phyloP scores from a whole-genome alignment of 2,888 invertebrate species.

The Eumerus sabulonum region DNA sequence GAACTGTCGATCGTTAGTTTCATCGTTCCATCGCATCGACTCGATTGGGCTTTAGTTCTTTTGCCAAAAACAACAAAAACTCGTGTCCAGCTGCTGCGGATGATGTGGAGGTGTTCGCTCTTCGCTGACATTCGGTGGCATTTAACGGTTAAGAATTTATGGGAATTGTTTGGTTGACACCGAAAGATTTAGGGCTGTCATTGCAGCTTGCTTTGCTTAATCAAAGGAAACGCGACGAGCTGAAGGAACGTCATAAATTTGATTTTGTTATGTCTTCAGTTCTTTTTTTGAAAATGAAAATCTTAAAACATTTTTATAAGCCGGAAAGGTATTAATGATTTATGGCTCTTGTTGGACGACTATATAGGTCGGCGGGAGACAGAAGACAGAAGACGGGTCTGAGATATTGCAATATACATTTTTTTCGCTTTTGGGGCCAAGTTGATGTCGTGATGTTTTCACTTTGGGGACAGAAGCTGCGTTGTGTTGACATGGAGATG shows the following conservation, averaged over 20 bases:
- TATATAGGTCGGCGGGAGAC: too few species aligned
- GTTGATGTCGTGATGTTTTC: too few species aligned
- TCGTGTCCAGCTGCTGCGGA: slow-evolving; percentile 49
- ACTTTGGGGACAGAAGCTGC: too few species aligned
- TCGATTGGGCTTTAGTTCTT: slow-evolving; percentile 7
- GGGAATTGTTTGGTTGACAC: slow-evolving; percentile 55
- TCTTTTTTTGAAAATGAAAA: slow-evolving; percentile 29
- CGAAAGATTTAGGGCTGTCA: slow-evolving; percentile 55
- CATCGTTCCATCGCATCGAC: too few species aligned
- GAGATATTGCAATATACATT: too few species aligned
- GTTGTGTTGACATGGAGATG: too few species aligned
- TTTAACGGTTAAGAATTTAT: slow-evolving; percentile 50
- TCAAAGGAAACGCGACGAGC: slow-evolving; percentile 27
- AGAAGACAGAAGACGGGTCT: too few species aligned
- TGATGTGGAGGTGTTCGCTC: slow-evolving; percentile 27
- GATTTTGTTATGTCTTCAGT: too few species aligned
- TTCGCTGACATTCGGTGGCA: slow-evolving; percentile 44
- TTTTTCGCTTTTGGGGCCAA: too few species aligned
- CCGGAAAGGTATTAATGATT: neutral
- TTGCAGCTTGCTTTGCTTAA: slow-evolving; percentile 51
- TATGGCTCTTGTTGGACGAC: too few species aligned
- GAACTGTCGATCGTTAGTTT: neutral
- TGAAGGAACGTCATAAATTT: slow-evolving; percentile 43
- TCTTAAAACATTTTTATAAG: slow-evolving; percentile 43
- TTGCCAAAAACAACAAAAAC: slow-evolving; percentile 43